Conservation (phyloP, 2,113 vertebrate species). For the Neoarius graeffei region DNA sequence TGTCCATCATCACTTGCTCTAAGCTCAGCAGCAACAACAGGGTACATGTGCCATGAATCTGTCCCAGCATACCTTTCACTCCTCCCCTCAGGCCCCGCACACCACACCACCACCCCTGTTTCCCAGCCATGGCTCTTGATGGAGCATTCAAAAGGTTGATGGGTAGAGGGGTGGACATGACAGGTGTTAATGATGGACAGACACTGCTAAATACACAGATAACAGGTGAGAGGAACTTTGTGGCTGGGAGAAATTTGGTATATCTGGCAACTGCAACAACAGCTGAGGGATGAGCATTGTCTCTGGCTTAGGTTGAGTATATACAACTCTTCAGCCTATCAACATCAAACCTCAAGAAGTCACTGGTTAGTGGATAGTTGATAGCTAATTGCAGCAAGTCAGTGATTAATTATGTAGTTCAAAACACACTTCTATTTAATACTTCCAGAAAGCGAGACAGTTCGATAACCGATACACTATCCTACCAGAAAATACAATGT, state of each 20-base stretch:
- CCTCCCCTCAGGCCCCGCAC: neutral
- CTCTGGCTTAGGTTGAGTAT: conserved; percentile 61
- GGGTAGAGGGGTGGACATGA: conserved; percentile 55
- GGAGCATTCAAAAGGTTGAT: neutral
- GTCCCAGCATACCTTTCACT: conserved; percentile 67
- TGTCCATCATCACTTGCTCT: conserved; percentile 60
- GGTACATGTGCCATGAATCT: conserved; percentile 73
- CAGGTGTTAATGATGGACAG: conserved; percentile 74
- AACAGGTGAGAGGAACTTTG: conserved; percentile 74
- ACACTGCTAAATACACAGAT: conserved; percentile 69
- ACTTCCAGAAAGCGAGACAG: neutral
- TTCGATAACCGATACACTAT: neutral
- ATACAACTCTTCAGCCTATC: conserved; percentile 22
- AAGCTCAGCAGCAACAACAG: conserved; percentile 68
- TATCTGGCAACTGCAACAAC: conserved; percentile 73
- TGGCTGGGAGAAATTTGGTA: conserved; percentile 58
- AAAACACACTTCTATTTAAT: neutral
- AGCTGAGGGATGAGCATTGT: conserved; percentile 57
- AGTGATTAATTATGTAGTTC: neutral
- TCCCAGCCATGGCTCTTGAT: conserved; percentile 47
- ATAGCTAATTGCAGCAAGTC: conserved; percentile 19
- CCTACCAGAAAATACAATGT: neutral
- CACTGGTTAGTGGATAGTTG: neutral
- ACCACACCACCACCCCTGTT: conserved; percentile 11
- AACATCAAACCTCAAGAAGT: neutral